These are phyloP conservation scores for Yponomeuta malinellus DNA, from an alignment of 2,888 invertebrate species.

Conservation along the genomic window DNA sequence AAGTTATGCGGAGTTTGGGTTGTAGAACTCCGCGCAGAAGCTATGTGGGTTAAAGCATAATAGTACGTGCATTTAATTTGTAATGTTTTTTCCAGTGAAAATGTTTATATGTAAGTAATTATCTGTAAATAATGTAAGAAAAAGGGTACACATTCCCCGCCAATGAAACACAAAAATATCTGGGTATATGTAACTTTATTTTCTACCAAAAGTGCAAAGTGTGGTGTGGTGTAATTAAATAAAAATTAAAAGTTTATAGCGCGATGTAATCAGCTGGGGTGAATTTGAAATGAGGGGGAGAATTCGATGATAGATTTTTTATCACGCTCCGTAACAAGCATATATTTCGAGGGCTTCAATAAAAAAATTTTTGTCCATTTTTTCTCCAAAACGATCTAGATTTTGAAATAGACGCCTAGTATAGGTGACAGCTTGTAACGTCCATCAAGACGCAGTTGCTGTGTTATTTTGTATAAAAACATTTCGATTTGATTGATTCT, in stretches of 20 bases:
- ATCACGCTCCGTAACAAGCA: background rate
- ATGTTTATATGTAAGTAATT: too few species aligned
- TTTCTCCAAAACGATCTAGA: background rate
- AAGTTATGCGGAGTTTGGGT: too few species aligned
- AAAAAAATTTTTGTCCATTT: background rate
- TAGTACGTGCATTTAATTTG: too few species aligned
- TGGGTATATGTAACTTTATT: conserved; percentile 19
- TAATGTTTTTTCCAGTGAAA: too few species aligned
- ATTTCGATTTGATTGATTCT: too few species aligned
- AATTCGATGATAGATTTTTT: background rate
- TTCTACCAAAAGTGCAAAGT: conserved; percentile 12
- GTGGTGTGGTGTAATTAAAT: background rate
- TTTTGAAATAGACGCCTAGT: background rate
- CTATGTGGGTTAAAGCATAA: too few species aligned
- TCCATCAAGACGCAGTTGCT: background rate
- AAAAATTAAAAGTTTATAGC: background rate
- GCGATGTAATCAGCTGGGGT: background rate
- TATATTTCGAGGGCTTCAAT: background rate
- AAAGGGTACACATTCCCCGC: too few species aligned
- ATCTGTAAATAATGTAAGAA: too few species aligned
- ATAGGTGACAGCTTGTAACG: background rate
- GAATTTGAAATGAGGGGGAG: too few species aligned
- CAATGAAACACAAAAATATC: background rate
- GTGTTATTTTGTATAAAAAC: background rate
- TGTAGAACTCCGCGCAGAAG: too few species aligned